Percentiles rank a stretch among this genome's conserved stretches.
These are phyloP conservation scores for Origma solitaria DNA, from an alignment of 2,113 vertebrate species.

Conservation along the genomic window DNA sequence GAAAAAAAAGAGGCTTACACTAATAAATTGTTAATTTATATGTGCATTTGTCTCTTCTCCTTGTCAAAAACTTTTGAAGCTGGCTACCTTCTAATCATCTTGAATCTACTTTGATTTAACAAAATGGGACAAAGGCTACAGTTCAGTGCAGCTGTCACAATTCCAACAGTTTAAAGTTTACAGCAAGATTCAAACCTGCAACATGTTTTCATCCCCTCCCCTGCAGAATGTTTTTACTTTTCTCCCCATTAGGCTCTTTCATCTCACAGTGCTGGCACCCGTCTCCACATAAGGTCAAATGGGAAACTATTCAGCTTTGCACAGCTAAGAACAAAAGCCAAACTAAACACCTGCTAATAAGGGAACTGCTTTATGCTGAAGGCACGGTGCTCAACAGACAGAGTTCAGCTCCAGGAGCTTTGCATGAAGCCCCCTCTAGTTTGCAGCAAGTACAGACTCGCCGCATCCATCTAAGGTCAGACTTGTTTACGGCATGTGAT, in stretches of 20 bases:
- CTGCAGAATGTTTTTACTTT: neutral
- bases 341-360: neutral
- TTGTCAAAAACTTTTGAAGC: neutral
- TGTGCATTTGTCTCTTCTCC: neutral
- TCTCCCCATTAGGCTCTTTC: neutral
- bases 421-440: neutral
- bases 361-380: neutral
- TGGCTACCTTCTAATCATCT: neutral
- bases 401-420: neutral
- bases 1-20: neutral
- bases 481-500: neutral
- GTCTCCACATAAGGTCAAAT: neutral
- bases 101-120: neutral
- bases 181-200: neutral
- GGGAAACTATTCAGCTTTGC: neutral
- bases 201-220: neutral
- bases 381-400: neutral
- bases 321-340: neutral
- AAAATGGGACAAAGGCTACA: neutral
- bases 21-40: neutral
- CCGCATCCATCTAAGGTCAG: neutral
- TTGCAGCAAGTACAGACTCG: neutral
- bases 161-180: neutral
- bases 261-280: neutral
- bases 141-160: neutral